Percentiles rank a stretch among this genome's conserved stretches.
phyloP scores from a whole-genome alignment of 2,113 vertebrate genomes.

The Martes martes region DNA sequence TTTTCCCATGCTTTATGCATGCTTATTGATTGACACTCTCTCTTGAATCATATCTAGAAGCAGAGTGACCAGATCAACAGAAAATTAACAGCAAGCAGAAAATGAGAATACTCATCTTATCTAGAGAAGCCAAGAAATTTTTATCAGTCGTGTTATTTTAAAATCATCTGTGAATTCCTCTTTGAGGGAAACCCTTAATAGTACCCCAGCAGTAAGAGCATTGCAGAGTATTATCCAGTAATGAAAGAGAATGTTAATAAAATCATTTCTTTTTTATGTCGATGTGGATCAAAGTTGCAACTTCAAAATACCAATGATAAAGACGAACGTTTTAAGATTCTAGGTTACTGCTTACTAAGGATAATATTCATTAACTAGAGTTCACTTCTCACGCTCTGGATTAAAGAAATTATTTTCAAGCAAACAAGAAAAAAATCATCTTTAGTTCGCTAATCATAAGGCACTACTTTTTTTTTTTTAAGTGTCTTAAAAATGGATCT shows the following conservation, averaged over 20 bases:
- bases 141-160: slow-evolving; percentile 39
- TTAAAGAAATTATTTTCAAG: slow-evolving; percentile 62
- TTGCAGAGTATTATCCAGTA: slow-evolving; percentile 38
- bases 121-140: slow-evolving; percentile 45
- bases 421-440: slow-evolving; percentile 53
- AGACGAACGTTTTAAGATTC: slow-evolving; percentile 71
- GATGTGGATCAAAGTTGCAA: slow-evolving; percentile 68
- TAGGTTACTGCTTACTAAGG: slow-evolving; percentile 66
- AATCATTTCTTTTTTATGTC: slow-evolving; percentile 70
- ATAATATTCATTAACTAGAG: slow-evolving; percentile 68
- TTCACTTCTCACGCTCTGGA: slow-evolving; percentile 56
- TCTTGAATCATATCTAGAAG: slow-evolving; percentile 43
- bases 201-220: neutral
- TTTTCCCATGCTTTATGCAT: neutral
- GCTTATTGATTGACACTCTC: neutral
- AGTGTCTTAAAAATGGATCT: slow-evolving; percentile 83
- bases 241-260: slow-evolving; percentile 72
- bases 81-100: slow-evolving; percentile 49
- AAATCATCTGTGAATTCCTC: slow-evolving; percentile 45
- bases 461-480: slow-evolving; percentile 46
- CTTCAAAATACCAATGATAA: slow-evolving; percentile 67
- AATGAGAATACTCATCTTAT: neutral
- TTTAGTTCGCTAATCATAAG: slow-evolving; percentile 72
- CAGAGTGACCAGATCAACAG: slow-evolving; percentile 11
- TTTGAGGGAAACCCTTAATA: slow-evolving; percentile 41